phyloP scores from a whole-genome alignment of 1,140 invertebrate genomes.

The Colletes latitarsis region DNA sequence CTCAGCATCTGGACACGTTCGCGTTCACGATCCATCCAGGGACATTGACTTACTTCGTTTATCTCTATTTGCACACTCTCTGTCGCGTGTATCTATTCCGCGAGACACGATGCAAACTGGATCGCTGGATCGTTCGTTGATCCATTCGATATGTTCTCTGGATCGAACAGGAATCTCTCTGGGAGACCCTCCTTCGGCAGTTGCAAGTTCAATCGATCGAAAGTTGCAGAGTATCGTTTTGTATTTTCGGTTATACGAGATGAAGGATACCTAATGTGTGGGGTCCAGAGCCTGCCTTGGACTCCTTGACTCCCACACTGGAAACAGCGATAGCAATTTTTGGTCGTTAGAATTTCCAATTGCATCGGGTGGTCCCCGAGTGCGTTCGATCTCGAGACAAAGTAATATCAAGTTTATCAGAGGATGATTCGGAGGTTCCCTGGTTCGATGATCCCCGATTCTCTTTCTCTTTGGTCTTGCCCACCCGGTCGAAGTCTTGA shows the following conservation, averaged over 20 bases:
- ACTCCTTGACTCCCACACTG: too few species aligned
- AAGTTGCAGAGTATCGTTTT: too few species aligned
- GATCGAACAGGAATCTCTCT: not conserved
- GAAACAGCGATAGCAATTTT: too few species aligned
- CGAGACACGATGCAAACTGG: not conserved
- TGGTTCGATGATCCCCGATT: conserved; percentile 3
- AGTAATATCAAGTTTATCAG: too few species aligned
- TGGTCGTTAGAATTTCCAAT: not conserved
- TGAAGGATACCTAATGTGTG: too few species aligned
- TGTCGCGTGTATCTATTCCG: not conserved
- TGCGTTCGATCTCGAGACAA: too few species aligned
- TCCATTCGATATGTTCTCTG: not conserved
- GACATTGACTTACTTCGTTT: not conserved
- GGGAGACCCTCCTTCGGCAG: too few species aligned
- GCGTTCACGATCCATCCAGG: not conserved
- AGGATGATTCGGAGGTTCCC: conserved; percentile 5
- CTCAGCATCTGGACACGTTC: too few species aligned
- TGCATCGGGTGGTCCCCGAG: too few species aligned
- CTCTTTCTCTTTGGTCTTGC: conserved; percentile 9
- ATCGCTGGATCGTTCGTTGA: conserved; percentile 33
- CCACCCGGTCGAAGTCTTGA: not conserved
- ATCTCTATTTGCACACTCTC: not conserved
- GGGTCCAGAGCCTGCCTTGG: too few species aligned
- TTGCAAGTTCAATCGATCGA: too few species aligned
- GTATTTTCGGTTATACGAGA: too few species aligned